phyloP scores from a whole-genome alignment of 2,113 vertebrate genomes.

The Sturnus vulgaris region DNA sequence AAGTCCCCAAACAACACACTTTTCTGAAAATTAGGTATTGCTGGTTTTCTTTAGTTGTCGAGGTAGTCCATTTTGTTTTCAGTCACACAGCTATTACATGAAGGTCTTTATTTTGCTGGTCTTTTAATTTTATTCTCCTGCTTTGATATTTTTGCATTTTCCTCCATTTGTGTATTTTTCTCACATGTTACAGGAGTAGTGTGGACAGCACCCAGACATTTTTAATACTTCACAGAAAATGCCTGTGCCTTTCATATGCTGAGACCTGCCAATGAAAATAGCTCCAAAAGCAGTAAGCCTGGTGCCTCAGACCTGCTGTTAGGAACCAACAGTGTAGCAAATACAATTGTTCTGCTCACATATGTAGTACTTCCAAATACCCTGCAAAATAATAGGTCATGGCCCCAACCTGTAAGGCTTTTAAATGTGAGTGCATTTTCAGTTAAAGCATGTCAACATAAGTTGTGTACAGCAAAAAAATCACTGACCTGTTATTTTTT shows the following conservation, averaged over 20 bases:
- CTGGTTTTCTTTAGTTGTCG: background rate
- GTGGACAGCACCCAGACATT: background rate
- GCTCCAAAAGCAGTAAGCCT: background rate
- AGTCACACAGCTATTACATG: background rate
- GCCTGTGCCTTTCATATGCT: background rate
- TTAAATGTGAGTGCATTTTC: background rate
- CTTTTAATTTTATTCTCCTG: background rate
- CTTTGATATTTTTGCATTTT: background rate
- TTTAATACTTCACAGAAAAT: background rate
- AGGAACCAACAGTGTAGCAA: background rate
- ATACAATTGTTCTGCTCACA: background rate
- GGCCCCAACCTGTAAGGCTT: background rate
- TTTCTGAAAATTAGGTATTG: background rate
- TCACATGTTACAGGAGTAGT: background rate
- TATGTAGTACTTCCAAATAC: background rate
- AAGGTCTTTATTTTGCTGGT: background rate
- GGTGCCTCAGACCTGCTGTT: background rate
- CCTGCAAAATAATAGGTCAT: background rate
- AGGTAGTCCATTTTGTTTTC: background rate
- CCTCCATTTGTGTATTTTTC: background rate
- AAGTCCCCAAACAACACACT: background rate
- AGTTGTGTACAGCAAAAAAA: background rate
- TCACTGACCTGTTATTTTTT: background rate
- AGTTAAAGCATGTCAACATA: background rate
- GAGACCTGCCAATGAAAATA: background rate